Conservation (phyloP, 2,888 invertebrate species). For the Cancer borealis region DNA sequence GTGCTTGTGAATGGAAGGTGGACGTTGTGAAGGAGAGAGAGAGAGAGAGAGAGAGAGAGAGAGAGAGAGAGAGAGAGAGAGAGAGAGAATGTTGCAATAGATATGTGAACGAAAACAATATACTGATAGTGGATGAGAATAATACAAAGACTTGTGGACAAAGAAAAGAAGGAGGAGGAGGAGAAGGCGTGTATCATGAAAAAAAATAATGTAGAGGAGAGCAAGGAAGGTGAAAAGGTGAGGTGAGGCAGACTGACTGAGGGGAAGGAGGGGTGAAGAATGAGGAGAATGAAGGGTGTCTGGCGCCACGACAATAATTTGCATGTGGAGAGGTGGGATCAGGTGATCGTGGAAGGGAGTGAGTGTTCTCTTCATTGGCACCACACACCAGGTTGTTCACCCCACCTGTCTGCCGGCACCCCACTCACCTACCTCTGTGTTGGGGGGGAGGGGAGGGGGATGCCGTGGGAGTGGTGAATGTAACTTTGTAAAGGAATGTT, state of each 20-base stretch:
- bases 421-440: background rate
- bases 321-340: background rate
- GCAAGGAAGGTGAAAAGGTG: background rate
- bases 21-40: background rate
- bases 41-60: background rate
- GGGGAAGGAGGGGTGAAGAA: background rate
- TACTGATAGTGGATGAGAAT: too few relatives aligned
- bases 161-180: too few relatives aligned
- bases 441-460: background rate
- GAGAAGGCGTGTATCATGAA: too few relatives aligned
- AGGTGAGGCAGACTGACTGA: background rate
- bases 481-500: background rate
- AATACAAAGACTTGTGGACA: too few relatives aligned
- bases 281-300: background rate
- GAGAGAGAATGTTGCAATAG: background rate
- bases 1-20: slow-evolving; percentile 23
- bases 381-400: background rate
- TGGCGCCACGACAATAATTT: background rate
- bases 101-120: too few relatives aligned
- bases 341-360: background rate
- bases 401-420: background rate
- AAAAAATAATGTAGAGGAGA: too few relatives aligned
- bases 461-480: background rate
- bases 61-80: slow-evolving; percentile 5
- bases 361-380: background rate